Evolutionary conservation across 2,888 invertebrate species (phyloP), one percentile per base, ranked within the genome.

Genomic region (Trissonchulus latispiculum): DNA sequence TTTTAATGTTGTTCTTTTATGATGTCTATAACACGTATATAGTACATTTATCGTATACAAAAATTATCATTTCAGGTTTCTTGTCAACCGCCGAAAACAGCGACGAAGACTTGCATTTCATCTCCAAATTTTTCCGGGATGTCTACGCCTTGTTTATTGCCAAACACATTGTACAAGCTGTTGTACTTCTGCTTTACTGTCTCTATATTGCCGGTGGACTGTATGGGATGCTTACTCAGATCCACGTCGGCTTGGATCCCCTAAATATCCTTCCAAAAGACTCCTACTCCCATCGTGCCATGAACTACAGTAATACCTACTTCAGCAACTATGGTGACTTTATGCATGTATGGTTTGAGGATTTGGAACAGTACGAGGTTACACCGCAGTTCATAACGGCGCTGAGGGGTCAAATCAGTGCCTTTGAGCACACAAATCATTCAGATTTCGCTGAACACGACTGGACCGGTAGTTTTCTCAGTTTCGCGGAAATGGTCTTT

Each of bases 291-390:
- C 8, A 33, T 15, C 8, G 18, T 15, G 8, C 8, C 32, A 32
- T 64, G 35, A 64, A 64, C 35, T 64, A 32, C 32, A 64, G 15
- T 29, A 33, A 64, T 64, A 15, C n/a, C 8, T 33, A 32, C 18
- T 64, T 64, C 35, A 64, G 31, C 18, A 33, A 64, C 35, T 64
- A 64, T 64, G 8, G 8, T 29, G 66, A 64, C 31, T 33, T 15
- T 33, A 29, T 64, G 66, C 66, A 64, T n/a, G 32, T 64, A 33
- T 64, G 66, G 66, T 64, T 32, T 64, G 35, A 29, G 35, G 66
- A 64, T 64, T 64, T 64, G 28, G 66, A 64, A n/a, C 35, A 29
- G 18, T 29, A 64, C 31, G 28, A 32, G 66, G 66, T 64, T 15
- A 64, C 8, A 15, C n/a, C 8, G 8, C 32, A 64, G 18, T 64